Evolutionary conservation across 2,113 vertebrate species (phyloP).

Genomic region (Petrocephalus zakoni): DNA sequence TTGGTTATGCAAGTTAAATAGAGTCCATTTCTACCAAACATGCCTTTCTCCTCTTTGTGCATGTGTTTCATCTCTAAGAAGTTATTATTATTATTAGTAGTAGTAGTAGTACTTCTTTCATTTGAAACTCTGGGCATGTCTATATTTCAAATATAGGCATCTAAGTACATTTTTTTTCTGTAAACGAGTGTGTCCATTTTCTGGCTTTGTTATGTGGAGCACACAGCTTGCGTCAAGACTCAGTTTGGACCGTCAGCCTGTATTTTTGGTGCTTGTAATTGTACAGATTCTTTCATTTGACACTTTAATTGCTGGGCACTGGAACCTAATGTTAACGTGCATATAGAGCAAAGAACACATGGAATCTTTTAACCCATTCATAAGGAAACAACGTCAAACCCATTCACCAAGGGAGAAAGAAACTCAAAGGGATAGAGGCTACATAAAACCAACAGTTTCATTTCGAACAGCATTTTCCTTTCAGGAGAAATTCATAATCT

Average conservation of each 20-base stretch:
- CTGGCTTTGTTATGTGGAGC: not conserved
- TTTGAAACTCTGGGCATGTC: not conserved
- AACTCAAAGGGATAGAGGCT: not conserved
- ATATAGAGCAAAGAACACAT: not conserved
- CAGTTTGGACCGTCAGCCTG: not conserved
- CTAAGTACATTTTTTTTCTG: not conserved
- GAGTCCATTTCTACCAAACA: slow-evolving; percentile 45
- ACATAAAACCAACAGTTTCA: not conserved
- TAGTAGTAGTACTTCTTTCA: not conserved
- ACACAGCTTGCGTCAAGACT: not conserved
- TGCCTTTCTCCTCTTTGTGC: slow-evolving; percentile 31
- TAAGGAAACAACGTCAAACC: not conserved
- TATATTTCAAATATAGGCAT: slow-evolving; percentile 14
- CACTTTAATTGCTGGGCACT: slow-evolving; percentile 7
- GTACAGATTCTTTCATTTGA: not conserved
- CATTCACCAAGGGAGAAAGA: not conserved
- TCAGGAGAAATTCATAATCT: not conserved
- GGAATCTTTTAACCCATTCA: slow-evolving; percentile 8
- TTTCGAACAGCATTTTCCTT: not conserved
- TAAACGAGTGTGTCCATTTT: not conserved
- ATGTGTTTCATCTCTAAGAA: slow-evolving; percentile 9
- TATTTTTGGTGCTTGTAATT: not conserved
- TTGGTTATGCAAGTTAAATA: slow-evolving; percentile 64
- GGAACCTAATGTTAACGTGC: not conserved
- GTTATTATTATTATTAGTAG: not conserved